Evolutionary conservation across 2,888 invertebrate species (phyloP), one percentile per base, ranked within the genome.

Genomic region (Mesorhabditis sp.): DNA sequence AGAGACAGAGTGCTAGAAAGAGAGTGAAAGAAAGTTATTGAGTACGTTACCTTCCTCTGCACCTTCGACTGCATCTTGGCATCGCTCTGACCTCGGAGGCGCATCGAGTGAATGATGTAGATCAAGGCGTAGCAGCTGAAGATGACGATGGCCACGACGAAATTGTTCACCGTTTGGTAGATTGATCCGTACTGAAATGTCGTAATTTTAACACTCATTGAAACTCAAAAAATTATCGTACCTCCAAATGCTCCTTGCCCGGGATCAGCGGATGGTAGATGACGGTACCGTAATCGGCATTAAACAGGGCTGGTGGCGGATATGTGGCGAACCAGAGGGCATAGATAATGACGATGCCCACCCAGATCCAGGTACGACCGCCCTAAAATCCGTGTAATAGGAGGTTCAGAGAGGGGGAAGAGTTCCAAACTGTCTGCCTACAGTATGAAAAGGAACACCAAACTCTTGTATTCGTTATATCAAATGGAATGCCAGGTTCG

Each of bases 271-370:
- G 58, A 2, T 50, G 58, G n/a, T 50, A 50, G 58, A 50, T 50
- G n/a, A 50, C 58, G n/a, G 58, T 50, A 10, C 58, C 58, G n/a
- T 50, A 50, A 50, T 50, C 58, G n/a, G 58, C 58, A n/a, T 50
- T 50, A 50, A 50, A 50, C 10, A 50, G 58, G n/a, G 10, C 7
- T 50, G 58, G 58, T 50, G 58, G 58, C 7, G 58, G 58, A n/a
- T 13, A 13, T 50, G n/a, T 50, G 10, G 58, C 58, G 58, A 50
- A 50, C 10, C 7, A 50, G n/a, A 50, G 7, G 10, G 10, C 58
- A 50, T 50, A 50, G n/a, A n/a, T n/a, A 50, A 50, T n/a, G n/a
- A n/a, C 58, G 10, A 50, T 13, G 1, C 7, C 7, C 10, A 50
- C 58, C 10, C 7, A 50, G n/a, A 50, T 50, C 58, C 58, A 50